A percentile compares a stretch with the other conserved stretches of the same genome.
phyloP scores from a whole-genome alignment of 2,888 invertebrate species.

The Onchidella celtica region DNA sequence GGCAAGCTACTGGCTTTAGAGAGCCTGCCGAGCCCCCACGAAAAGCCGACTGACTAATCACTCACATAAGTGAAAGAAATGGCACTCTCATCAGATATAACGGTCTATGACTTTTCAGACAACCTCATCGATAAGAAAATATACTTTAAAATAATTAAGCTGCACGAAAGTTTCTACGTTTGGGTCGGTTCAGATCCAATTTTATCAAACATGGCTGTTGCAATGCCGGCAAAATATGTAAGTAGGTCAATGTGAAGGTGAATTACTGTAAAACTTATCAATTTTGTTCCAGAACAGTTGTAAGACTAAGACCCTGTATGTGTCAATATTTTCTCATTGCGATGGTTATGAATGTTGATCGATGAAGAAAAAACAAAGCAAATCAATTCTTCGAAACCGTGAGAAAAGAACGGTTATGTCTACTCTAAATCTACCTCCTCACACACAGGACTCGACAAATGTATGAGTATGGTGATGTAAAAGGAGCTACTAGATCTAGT shows the following conservation, averaged over 20 bases:
- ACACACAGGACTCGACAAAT: too few species aligned
- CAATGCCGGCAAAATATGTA: constrained; percentile 67
- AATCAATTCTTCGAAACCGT: too few species aligned
- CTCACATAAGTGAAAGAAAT: not conserved
- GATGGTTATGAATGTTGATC: too few species aligned
- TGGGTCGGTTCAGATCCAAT: constrained; percentile 67
- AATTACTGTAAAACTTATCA: not conserved
- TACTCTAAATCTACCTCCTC: too few species aligned
- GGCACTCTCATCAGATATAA: constrained; percentile 23
- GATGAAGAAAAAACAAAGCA: too few species aligned
- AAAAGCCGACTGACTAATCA: constrained; percentile 16
- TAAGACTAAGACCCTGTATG: too few species aligned
- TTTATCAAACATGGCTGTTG: constrained; percentile 69
- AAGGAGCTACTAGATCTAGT: too few species aligned
- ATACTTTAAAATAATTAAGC: constrained; percentile 67
- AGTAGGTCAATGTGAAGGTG: constrained; percentile 48
- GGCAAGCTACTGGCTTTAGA: not conserved
- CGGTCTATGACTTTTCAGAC: constrained; percentile 45
- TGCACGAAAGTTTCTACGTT: constrained; percentile 67
- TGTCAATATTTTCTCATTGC: too few species aligned
- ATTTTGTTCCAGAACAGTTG: too few species aligned
- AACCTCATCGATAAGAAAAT: constrained; percentile 51
- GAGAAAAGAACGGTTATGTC: too few species aligned
- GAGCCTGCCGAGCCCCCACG: not conserved
- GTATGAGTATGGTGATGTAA: too few species aligned